phyloP scores from a whole-genome alignment of 2,797 vertebrate species.

The Gallinago solitaria region DNA sequence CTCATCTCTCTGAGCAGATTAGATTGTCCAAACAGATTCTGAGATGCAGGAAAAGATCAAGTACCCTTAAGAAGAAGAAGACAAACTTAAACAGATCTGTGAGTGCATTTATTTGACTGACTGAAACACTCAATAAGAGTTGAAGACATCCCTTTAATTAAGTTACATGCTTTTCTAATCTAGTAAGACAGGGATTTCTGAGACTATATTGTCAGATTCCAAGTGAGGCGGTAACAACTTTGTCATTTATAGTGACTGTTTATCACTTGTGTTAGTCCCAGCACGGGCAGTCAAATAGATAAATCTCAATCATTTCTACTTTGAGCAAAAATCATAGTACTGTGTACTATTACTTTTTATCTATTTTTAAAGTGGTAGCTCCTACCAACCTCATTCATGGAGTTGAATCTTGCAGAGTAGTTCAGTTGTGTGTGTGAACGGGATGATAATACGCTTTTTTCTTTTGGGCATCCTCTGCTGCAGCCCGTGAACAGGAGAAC shows the following conservation, averaged over 20 bases:
- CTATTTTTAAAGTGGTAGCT: background rate
- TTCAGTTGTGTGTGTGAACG: background rate
- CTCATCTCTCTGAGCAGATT: background rate
- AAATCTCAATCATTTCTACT: background rate
- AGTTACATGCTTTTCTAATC: background rate
- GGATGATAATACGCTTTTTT: background rate
- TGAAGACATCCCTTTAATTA: conserved; percentile 37
- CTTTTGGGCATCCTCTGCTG: background rate
- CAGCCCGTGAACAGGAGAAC: background rate
- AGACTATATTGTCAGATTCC: background rate
- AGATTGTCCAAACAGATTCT: background rate
- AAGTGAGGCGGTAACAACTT: background rate
- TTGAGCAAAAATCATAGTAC: background rate
- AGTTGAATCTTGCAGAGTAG: background rate
- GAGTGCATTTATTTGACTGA: conserved; percentile 25
- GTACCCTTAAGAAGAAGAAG: background rate
- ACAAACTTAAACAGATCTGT: background rate
- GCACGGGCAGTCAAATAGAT: background rate
- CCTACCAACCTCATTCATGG: background rate
- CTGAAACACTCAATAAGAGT: conserved; percentile 15
- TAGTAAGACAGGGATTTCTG: background rate
- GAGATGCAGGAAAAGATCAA: background rate
- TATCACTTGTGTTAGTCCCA: background rate
- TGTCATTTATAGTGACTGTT: background rate
- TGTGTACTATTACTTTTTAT: background rate